Conservation (phyloP, 92 coral and sea anemone species). For the Porites evermanni region DNA sequence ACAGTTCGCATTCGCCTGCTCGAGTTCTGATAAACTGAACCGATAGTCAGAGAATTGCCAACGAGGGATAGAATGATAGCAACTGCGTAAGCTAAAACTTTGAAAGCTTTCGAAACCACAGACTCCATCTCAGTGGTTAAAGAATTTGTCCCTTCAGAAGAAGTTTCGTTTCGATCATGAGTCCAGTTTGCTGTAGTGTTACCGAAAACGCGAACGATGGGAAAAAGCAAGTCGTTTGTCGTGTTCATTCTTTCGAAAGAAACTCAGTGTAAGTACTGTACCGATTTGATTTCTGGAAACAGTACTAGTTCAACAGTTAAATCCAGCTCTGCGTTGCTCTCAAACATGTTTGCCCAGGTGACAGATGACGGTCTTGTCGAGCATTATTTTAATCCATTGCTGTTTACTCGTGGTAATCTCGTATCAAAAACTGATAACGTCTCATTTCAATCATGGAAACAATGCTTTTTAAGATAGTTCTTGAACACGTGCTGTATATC, state of each 20-base stretch:
- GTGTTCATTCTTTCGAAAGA: not conserved
- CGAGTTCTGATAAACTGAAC: conserved; percentile 9
- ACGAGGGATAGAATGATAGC: conserved; percentile 3
- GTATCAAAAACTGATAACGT: no score
- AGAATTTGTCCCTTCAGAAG: not conserved
- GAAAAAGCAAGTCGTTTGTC: not conserved
- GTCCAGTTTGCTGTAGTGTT: conserved; percentile 5
- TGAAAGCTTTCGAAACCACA: conserved; percentile 3
- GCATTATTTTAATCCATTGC: not conserved
- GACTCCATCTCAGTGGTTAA: not conserved
- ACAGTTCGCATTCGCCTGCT: conserved; percentile 29
- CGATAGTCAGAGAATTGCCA: conserved; percentile 17
- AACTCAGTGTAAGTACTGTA: not conserved
- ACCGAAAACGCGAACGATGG: not conserved
- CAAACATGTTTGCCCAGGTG: not conserved
- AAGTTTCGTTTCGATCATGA: not conserved
- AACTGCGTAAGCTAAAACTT: conserved; percentile 2
- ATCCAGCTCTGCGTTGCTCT: no score
- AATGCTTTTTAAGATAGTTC: no score
- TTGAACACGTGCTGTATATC: no score
- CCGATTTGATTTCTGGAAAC: not conserved
- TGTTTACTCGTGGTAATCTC: not conserved
- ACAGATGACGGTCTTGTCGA: conserved; percentile 1
- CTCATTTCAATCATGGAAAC: no score
- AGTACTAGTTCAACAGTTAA: not conserved